phyloP scores from a whole-genome alignment of 2,888 invertebrate species.

The Cinara cedri region DNA sequence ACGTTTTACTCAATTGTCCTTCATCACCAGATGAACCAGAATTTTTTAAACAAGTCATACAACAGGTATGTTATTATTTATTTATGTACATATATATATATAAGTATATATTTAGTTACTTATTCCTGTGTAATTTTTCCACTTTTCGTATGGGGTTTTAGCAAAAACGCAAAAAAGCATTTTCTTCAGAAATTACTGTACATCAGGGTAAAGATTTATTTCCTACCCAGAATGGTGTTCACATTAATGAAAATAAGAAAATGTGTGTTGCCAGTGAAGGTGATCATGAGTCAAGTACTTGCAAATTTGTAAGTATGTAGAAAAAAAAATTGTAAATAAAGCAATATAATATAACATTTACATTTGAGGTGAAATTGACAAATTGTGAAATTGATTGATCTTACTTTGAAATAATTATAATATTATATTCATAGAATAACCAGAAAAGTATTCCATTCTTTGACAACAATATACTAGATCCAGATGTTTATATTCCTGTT shows the following conservation, averaged over 20 bases:
- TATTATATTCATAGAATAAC: conserved; percentile 1
- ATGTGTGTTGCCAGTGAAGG: background rate
- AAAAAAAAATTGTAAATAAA: background rate
- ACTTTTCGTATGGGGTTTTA: background rate
- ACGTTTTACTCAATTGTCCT: background rate
- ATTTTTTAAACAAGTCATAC: conserved; percentile 30
- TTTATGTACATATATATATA: no score
- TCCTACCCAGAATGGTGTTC: background rate
- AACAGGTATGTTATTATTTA: conserved; percentile 14
- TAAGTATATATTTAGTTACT: background rate
- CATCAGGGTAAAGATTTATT: background rate
- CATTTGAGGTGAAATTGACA: no score
- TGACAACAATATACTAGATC: background rate
- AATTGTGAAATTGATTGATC: no score
- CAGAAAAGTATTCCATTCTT: background rate
- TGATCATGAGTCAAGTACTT: background rate
- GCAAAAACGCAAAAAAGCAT: conserved; percentile 20
- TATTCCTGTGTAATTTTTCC: background rate
- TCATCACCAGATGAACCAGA: conserved; percentile 33
- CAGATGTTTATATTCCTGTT: background rate
- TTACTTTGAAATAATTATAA: no score
- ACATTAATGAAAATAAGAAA: background rate
- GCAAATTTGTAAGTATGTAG: background rate
- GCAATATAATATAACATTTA: no score
- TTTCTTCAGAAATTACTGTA: background rate